These are phyloP conservation scores for Conus canariensis DNA, from an alignment of 2,888 invertebrate genomes.

Conservation along the genomic window DNA sequence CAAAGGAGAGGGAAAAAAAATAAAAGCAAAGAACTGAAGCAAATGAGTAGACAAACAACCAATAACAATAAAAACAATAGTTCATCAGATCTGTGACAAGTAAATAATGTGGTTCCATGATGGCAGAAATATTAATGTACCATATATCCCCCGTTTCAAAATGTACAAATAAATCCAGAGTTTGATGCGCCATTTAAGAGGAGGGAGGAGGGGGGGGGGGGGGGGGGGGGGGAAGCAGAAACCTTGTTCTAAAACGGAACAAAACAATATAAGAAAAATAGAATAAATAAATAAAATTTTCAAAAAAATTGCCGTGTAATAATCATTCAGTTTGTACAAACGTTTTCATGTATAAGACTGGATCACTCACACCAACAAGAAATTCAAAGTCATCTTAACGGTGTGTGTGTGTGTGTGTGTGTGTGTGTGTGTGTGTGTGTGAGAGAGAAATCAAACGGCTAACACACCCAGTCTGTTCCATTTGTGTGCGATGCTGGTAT, in stretches of 20 bases:
- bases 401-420: no score
- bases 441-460: no score
- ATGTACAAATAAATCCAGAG: neutral
- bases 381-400: neutral
- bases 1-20: neutral
- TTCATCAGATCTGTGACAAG: neutral
- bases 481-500: no score
- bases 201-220: neutral
- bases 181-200: neutral
- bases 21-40: neutral
- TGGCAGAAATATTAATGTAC: neutral
- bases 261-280: neutral
- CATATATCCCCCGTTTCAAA: neutral
- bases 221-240: no score
- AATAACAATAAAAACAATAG: neutral
- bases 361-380: neutral
- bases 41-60: neutral
- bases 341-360: no score
- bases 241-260: no score
- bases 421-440: no score
- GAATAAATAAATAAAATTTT: neutral
- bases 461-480: no score
- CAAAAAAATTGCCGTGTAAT: neutral
- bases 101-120: neutral
- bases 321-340: neutral